Evolutionary conservation across 2,797 vertebrate genomes (phyloP), one percentile per base, ranked within the genome.

Genomic region (Pristis pectinata): DNA sequence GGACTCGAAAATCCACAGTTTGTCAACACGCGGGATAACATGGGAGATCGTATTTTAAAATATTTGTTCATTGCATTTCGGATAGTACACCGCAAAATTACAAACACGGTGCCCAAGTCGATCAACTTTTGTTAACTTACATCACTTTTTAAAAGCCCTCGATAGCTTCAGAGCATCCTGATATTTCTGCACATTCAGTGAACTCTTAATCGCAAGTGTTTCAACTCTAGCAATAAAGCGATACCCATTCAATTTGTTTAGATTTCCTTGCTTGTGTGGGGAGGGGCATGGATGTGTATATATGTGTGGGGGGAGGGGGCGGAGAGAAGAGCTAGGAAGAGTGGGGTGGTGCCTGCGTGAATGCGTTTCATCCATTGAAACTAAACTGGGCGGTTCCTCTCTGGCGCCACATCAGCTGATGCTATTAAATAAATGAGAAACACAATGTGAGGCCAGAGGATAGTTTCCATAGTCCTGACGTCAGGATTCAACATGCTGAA

Each of bases 381-480:
- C 89, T 44, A 27, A 74, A 76, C 41, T 15, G 8, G 37, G 37
- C 41, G 89, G n/a, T 70, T 93, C 64, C 70, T 72, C 41, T 34
- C 89, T 72, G 91, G 37, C n/a, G n/a, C 89, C 89, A 64, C 59
- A 67, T 67, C 67, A 72, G 67, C 41, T 72, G 92, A 74, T 74
- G 27, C 11, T 34, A 53, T 76, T 34, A 94, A 72, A 64, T 53
- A 94, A 74, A 76, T 94, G 70, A 94, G 70, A 74, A 94, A 41
- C 44, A 49, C 44, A 24, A 74, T 76, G 70, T 27, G 30, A 53
- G 67, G 67, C 70, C 70, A 76, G 49, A 27, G 13, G 30, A 74
- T 94, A 49, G 70, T 76, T 94, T 94, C 92, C 70, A 76, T 56
- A 15, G 44, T 2, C 44, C 70, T 76, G 41, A 94, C 92, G 92